phyloP scores from a whole-genome alignment of 2,797 vertebrate species.

The Thamnophis elegans region DNA sequence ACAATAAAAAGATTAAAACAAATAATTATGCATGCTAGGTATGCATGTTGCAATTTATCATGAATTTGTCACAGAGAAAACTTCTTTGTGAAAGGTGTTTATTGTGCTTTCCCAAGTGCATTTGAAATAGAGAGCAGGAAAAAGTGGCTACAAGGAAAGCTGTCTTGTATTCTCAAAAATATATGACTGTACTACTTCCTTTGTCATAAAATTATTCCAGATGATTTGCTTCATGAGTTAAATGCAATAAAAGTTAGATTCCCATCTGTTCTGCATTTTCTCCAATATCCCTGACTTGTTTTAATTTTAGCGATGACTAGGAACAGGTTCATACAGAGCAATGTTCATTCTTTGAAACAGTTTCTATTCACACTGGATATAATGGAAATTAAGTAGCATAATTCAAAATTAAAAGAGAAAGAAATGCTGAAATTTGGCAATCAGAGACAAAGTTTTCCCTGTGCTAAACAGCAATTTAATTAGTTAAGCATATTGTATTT shows the following conservation, averaged over 20 bases:
- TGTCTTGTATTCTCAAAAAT: not conserved
- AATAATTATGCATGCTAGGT: not conserved
- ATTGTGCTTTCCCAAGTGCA: not conserved
- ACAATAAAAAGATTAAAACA: not conserved
- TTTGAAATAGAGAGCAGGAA: not conserved
- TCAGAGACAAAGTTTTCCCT: not conserved
- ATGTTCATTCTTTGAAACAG: not conserved
- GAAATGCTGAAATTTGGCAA: not conserved
- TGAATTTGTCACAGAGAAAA: not conserved
- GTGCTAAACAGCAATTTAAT: not conserved
- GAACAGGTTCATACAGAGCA: slow-evolving; percentile 1
- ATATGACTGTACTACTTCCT: not conserved
- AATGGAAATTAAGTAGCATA: slow-evolving; percentile 38
- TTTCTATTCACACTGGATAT: not conserved
- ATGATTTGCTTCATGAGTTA: slow-evolving; percentile 21
- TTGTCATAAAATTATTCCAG: slow-evolving; percentile 13
- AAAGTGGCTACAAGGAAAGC: not conserved
- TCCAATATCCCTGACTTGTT: not conserved
- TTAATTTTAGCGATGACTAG: not conserved
- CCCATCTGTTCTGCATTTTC: not conserved
- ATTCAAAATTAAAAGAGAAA: not conserved
- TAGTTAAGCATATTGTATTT: not conserved
- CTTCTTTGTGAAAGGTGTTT: not conserved
- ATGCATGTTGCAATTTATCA: not conserved
- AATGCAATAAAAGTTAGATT: slow-evolving; percentile 19